Evolutionary conservation across 2,797 vertebrate species (phyloP), one percentile per base, ranked within the genome.

Genomic region (Graptemys geographica): DNA sequence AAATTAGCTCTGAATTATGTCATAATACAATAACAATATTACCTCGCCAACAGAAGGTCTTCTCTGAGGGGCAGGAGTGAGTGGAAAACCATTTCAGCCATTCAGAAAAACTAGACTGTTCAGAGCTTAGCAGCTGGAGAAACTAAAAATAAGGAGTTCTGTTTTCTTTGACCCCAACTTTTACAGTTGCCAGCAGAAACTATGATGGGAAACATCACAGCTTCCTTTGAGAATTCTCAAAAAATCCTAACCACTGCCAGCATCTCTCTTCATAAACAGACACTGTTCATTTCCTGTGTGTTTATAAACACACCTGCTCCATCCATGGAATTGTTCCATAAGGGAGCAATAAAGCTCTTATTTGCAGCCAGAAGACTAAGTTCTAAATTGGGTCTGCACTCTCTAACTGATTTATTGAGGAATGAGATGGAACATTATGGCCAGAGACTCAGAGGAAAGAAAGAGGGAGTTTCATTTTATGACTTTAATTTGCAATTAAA

Each of bases 281-380:
- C 95, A 90, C 92, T 4, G 47, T 94, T 96, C 76, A 2, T 91
- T 97, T 97, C 96, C 90, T 55, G 87, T 89, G 94, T 96, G 95
- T 96, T 96, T 94, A 92, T 31, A 95, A 95, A 96, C 97, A 98
- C 98, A 97, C 98, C 97, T 97, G 97, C 96, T 97, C 93, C 94
- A 65, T 90, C 95, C 83, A n/a, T 41, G 59, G 94, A 96, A 91
- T 90, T 90, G 69, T 96, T 97, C 97, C 97, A 90, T 33, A 33
- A 69, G 95, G 72, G 81, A 97, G 97, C 96, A 92, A 83, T 96
- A 65, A 97, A 93, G 59, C 74, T 93, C 89, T 89, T 96, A 90
- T 94, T 91, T 92, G 93, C 95, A 96, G 97, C 95, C 96, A 96
- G 96, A 81, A 97, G 96, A 95, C 79, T 93, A 89, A 94, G 94